A percentile compares a stretch with the other conserved stretches of the same genome.
These are phyloP conservation scores for Zoroaster sp. DNA, from an alignment of 53 echinoderm and acorn worm species.

Conservation along the genomic window DNA sequence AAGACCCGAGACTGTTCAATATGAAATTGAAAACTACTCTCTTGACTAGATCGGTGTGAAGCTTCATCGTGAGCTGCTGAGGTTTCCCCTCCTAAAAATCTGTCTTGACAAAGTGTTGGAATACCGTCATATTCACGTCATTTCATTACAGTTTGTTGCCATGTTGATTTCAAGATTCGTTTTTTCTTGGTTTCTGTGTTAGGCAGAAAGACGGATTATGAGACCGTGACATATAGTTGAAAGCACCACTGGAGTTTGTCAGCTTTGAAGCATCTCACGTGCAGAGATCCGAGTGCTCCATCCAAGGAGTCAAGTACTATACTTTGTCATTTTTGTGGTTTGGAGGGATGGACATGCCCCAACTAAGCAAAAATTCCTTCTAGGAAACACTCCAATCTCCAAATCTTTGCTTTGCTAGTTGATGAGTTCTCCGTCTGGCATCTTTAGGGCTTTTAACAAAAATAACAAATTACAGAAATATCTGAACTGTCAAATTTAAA, in stretches of 20 bases:
- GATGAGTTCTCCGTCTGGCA: background rate
- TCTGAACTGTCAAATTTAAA: background rate
- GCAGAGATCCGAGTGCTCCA: no score
- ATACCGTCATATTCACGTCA: background rate
- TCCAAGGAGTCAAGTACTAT: background rate
- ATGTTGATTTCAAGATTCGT: background rate
- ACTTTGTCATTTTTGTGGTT: background rate
- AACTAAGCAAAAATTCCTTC: background rate
- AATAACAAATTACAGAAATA: background rate
- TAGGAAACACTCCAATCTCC: background rate
- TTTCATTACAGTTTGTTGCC: background rate
- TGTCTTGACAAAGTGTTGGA: background rate
- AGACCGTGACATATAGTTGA: background rate
- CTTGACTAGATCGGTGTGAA: no score
- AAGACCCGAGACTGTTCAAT: no score
- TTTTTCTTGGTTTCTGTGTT: background rate
- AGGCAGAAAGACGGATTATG: background rate
- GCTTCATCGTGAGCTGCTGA: no score
- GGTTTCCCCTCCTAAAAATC: no score
- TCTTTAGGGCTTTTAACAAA: background rate
- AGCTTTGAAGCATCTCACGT: background rate
- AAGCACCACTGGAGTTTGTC: background rate
- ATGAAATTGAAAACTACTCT: no score
- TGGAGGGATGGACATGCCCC: background rate
- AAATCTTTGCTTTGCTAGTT: background rate